Evolutionary conservation across 2,113 vertebrate species (phyloP).

Genomic region (Amazona vittata): DNA sequence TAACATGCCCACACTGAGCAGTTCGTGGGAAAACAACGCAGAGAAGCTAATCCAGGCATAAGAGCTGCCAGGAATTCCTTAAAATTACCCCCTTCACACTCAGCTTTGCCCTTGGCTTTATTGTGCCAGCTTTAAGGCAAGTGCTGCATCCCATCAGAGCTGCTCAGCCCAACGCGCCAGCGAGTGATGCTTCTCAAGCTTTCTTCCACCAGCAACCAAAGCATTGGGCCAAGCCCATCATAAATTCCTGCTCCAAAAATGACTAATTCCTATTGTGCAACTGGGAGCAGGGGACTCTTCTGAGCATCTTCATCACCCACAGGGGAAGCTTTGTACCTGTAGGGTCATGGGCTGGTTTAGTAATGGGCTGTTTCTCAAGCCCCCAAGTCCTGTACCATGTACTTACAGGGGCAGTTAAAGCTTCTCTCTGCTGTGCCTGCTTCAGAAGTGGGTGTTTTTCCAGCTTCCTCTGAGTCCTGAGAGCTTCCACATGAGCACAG

Average conservation of each 20-base stretch:
- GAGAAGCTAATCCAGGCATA: not conserved
- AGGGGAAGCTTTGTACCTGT: not conserved
- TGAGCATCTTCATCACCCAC: not conserved
- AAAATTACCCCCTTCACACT: not conserved
- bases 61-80: not conserved
- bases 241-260: not conserved
- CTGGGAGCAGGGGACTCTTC: not conserved
- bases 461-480: not conserved
- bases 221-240: not conserved
- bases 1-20: not conserved
- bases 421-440: not conserved
- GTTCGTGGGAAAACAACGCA: not conserved
- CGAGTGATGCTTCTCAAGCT: not conserved
- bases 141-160: not conserved
- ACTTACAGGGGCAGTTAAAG: not conserved
- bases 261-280: not conserved
- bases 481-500: not conserved
- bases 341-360: not conserved
- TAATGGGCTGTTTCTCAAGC: not conserved
- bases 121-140: not conserved
- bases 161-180: not conserved
- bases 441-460: fast-evolving
- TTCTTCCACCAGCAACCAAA: not conserved
- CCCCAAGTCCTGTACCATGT: not conserved
- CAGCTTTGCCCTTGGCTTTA: not conserved